These are phyloP conservation scores for Hylomyscus alleni DNA, from an alignment of 2,797 vertebrate species.

Conservation along the genomic window DNA sequence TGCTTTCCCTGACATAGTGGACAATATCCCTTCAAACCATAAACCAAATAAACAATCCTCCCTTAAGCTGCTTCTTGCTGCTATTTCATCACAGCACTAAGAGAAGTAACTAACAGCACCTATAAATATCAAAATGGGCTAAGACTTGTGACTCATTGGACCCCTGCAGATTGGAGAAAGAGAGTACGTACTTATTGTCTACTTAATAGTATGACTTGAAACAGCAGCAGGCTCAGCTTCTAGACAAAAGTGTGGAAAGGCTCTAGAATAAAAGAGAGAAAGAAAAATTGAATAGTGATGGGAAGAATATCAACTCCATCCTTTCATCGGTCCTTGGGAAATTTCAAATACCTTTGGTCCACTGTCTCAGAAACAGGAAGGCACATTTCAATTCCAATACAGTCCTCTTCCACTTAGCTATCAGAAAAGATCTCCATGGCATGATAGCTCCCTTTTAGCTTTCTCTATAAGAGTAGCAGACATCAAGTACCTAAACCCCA, in stretches of 20 bases:
- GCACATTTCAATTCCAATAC: not conserved
- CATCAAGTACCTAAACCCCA: not conserved
- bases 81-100: not conserved
- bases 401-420: not conserved
- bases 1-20: not conserved
- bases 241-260: not conserved
- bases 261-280: not conserved
- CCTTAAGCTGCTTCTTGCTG: not conserved
- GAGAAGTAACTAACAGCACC: not conserved
- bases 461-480: slow-evolving; percentile 10
- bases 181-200: not conserved
- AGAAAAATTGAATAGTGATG: not conserved
- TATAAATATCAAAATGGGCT: not conserved
- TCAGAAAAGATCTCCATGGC: not conserved
- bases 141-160: not conserved
- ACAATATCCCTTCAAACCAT: not conserved
- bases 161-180: not conserved
- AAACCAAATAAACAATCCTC: not conserved
- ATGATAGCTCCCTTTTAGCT: not conserved
- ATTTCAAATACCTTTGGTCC: not conserved
- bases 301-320: not conserved
- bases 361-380: not conserved
- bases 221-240: not conserved
- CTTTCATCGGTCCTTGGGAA: not conserved
- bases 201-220: not conserved